phyloP scores from a whole-genome alignment of 2,797 vertebrate genomes.

The Tokudaia muenninki region DNA sequence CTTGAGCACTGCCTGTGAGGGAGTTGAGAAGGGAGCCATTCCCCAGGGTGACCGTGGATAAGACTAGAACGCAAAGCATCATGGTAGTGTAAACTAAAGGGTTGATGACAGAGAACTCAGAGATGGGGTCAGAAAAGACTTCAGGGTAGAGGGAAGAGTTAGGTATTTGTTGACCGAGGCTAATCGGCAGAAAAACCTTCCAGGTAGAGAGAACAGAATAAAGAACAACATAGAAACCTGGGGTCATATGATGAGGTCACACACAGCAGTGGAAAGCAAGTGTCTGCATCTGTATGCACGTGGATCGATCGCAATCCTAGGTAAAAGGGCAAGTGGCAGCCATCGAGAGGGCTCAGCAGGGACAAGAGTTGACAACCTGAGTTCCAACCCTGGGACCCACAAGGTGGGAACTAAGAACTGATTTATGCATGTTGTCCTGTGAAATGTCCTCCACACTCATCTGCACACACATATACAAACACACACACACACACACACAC shows the following conservation, averaged over 20 bases:
- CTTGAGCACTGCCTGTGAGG: neutral
- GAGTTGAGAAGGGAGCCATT: neutral
- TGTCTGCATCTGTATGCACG: neutral
- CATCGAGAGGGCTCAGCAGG: neutral
- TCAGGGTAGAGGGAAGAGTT: neutral
- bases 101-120: neutral
- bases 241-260: neutral
- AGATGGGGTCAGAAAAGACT: neutral
- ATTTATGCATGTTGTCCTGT: neutral
- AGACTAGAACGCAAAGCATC: neutral
- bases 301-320: neutral
- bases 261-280: neutral
- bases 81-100: neutral
- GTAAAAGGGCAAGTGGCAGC: neutral
- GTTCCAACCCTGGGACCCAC: neutral
- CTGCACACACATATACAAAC: neutral
- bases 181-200: neutral
- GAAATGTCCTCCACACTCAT: neutral
- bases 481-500: neutral
- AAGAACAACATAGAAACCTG: neutral
- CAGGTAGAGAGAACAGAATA: neutral
- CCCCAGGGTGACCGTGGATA: neutral
- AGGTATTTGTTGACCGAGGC: neutral
- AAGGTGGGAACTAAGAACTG: neutral
- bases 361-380: neutral